Percentiles rank a stretch among this genome's conserved stretches.
Conservation (phyloP, 2,888 invertebrate genomes). For the Apocheima hispidaria region DNA sequence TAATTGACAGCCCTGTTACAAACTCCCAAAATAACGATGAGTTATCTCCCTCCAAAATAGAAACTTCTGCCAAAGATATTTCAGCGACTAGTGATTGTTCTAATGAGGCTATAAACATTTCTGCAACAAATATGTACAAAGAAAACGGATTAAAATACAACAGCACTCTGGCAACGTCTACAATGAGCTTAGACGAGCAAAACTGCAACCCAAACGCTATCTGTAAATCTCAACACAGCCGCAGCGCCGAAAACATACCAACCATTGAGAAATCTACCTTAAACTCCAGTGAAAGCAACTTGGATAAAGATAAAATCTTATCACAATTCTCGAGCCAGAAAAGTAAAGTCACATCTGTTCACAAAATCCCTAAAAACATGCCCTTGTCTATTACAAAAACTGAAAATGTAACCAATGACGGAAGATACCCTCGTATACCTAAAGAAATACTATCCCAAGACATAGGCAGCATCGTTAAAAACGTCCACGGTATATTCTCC, state of each 20-base stretch:
- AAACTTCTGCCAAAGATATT: constrained; percentile 48
- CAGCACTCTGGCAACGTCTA: constrained; percentile 63
- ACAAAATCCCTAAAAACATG: constrained; percentile 58
- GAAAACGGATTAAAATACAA: constrained; percentile 38
- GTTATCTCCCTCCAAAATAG: constrained; percentile 39
- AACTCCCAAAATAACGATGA: constrained; percentile 48
- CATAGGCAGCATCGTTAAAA: constrained; percentile 78
- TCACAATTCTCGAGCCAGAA: constrained; percentile 70
- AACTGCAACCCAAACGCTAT: constrained; percentile 48
- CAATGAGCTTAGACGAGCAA: constrained; percentile 67
- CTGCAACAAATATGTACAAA: constrained; percentile 3
- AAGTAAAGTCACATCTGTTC: constrained; percentile 65
- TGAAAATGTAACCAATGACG: constrained; percentile 57
- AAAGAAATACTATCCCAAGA: constrained; percentile 78
- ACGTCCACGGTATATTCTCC: constrained; percentile 82
- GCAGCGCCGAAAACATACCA: constrained; percentile 74
- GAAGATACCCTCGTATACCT: constrained; percentile 64
- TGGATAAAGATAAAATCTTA: constrained; percentile 69
- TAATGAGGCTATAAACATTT: constrained; percentile 30
- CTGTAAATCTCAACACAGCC: constrained; percentile 62
- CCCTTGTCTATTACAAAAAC: constrained; percentile 25
- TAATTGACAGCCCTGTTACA: constrained; percentile 47
- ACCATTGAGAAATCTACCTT: constrained; percentile 40
- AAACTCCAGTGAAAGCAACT: constrained; percentile 54
- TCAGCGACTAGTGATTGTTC: constrained; percentile 32